Evolutionary conservation across 2,888 invertebrate species (phyloP).

Genomic region (Xestobium rufovillosum): DNA sequence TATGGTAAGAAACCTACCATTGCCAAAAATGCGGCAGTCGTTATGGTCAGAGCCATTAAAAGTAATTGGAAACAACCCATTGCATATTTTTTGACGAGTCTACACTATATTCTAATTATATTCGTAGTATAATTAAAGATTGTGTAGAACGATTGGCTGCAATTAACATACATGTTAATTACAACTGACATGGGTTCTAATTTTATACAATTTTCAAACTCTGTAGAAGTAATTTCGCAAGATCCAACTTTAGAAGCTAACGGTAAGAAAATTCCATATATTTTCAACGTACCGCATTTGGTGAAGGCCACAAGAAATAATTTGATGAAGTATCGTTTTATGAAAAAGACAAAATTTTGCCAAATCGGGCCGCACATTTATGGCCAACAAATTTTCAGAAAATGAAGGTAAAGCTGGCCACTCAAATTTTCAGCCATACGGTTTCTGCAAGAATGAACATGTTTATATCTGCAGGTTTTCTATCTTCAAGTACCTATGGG

Average conservation of each 20-base stretch:
- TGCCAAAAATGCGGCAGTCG: no score
- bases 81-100: no score
- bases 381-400: slow-evolving; percentile 22
- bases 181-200: slow-evolving; percentile 3
- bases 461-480: slow-evolving; percentile 18
- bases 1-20: no score
- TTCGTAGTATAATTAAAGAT: no score
- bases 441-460: slow-evolving; percentile 22
- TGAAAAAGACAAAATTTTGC: slow-evolving; percentile 16
- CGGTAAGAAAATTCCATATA: background rate
- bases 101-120: no score
- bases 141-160: no score
- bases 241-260: slow-evolving; percentile 4
- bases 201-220: background rate
- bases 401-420: slow-evolving; percentile 23
- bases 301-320: slow-evolving; percentile 19
- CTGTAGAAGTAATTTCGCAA: background rate
- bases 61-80: no score
- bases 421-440: slow-evolving; percentile 22
- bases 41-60: no score
- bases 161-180: no score
- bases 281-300: slow-evolving; percentile 4
- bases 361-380: slow-evolving; percentile 19
- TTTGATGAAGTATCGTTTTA: slow-evolving; percentile 18
- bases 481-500: slow-evolving; percentile 16